Base-by-base conservation (phyloP, 2,888 invertebrate species). In the Leptopilina drosophilae region DNA sequence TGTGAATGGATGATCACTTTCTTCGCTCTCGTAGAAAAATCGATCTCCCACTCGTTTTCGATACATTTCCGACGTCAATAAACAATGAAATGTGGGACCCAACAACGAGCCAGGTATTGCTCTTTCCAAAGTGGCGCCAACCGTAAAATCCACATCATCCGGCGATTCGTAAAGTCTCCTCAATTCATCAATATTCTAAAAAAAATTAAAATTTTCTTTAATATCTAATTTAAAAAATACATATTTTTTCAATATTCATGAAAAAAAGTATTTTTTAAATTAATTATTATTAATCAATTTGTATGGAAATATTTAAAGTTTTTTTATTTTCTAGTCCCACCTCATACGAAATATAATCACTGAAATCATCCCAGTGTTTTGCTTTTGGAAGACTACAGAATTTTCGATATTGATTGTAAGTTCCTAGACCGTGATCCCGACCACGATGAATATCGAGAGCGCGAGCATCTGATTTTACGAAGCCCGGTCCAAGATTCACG, bases 391-490 rank as follows among this genome's bases (percentile, higher is more conserved):
- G 73, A 86, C 86, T 14, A 81, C 92, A 92, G 77, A 90, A 85
- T 80, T 93, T 90, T 90, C 95, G 93, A 90, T 94, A 95, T 75
- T 93, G 93, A 86, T 95, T 95, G 89, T 95, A 95, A 3, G 94
- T 93, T 0, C 93, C 94, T 53, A 95, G 89, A 3, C 95, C 95
- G 87, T 95, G 95, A 84, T 95, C 95, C 81, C 95, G 90, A 42
- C 94, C 94, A 67, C 95, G 90, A 87, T 95, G 95, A 80, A 95
- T 93, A 84, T 95, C 95, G 88, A 95, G 93, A 3, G 95, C 93
- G 67, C 94, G 92, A 46, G 95, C 91, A 86, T 95, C 95, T 89
- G 0, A 95, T 95, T 81, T 85, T 89, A 53, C 89, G 87, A 75
- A 88, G 90, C 42, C 87, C 85, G 59, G 85, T 85, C 59, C 87